phyloP scores from a whole-genome alignment of 2,113 vertebrate genomes.

The Calyptommatus sinebrachiatus region DNA sequence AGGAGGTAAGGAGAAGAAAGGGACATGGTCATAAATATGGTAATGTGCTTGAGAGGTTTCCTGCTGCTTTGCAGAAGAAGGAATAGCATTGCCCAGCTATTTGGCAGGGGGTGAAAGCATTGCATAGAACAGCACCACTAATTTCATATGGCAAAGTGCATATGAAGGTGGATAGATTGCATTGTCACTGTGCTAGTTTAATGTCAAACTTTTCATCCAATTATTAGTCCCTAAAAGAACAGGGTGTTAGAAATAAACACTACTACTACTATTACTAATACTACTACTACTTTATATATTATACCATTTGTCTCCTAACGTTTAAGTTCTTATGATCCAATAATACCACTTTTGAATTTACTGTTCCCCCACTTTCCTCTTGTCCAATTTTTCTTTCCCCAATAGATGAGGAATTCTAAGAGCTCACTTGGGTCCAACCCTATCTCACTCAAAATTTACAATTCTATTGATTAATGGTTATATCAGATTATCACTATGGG shows the following conservation, averaged over 20 bases:
- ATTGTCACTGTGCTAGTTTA: too few relatives aligned
- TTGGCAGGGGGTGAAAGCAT: slow-evolving; percentile 19
- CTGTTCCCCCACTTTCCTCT: too few relatives aligned
- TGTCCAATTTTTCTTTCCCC: not conserved
- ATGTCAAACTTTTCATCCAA: too few relatives aligned
- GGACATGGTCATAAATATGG: slow-evolving; percentile 17
- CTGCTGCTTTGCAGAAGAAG: slow-evolving; percentile 20
- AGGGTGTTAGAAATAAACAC: too few relatives aligned
- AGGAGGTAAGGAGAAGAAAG: slow-evolving; percentile 8
- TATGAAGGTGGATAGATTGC: slow-evolving; percentile 16
- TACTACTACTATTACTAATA: too few relatives aligned
- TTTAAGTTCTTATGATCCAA: too few relatives aligned
- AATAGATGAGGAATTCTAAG: not conserved
- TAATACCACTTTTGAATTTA: too few relatives aligned
- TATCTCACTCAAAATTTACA: not conserved
- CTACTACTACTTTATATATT: too few relatives aligned
- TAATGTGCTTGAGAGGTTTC: slow-evolving; percentile 17
- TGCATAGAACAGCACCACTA: slow-evolving; percentile 43
- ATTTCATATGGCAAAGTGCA: slow-evolving; percentile 52
- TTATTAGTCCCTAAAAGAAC: too few relatives aligned
- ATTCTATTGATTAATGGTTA: not conserved
- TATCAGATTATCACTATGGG: not conserved
- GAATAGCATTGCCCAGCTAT: slow-evolving; percentile 34
- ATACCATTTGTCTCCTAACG: too few relatives aligned
- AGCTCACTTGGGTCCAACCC: not conserved